Conservation (phyloP, 2,113 vertebrate species). For the Poeciliopsis retropinna region DNA sequence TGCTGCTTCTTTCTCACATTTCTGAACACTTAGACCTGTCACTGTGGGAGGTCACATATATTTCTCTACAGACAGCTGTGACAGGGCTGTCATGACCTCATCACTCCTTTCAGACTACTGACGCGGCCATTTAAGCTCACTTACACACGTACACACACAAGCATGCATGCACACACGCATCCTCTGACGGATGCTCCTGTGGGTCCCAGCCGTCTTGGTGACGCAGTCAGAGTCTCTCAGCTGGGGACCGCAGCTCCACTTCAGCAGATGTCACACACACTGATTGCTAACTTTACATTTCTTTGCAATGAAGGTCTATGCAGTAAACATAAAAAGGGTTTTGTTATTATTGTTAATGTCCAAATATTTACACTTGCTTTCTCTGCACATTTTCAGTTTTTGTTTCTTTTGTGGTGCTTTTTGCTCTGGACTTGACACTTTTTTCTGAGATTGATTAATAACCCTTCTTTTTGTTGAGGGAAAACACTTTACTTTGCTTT, state of each 20-base stretch:
- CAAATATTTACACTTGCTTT: not conserved
- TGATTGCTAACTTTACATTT: conserved; percentile 41
- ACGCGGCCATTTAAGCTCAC: conserved; percentile 38
- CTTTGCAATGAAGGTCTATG: not conserved
- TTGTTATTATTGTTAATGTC: not conserved
- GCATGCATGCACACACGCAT: not conserved
- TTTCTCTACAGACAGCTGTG: conserved; percentile 52
- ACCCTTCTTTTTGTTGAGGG: too few relatives aligned
- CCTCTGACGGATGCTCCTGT: conserved; percentile 28
- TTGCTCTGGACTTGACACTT: too few relatives aligned
- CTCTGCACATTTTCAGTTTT: not conserved
- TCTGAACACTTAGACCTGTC: conserved; percentile 35
- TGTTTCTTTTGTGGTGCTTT: too few relatives aligned
- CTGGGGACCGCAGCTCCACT: conserved; percentile 28
- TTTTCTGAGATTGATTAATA: too few relatives aligned
- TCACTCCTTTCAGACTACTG: conserved; percentile 53
- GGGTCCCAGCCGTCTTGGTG: conserved; percentile 5
- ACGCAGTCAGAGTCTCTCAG: conserved; percentile 43
- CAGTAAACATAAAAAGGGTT: not conserved
- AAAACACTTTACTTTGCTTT: too few relatives aligned
- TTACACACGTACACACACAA: conserved; percentile 8
- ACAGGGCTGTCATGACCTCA: conserved; percentile 59
- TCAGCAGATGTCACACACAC: conserved; percentile 60
- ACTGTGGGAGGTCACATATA: conserved; percentile 30
- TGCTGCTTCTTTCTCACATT: conserved; percentile 12